These are phyloP conservation scores for Cataglyphis rosenhaueri DNA, from an alignment of 2,888 invertebrate genomes.

Conservation along the genomic window DNA sequence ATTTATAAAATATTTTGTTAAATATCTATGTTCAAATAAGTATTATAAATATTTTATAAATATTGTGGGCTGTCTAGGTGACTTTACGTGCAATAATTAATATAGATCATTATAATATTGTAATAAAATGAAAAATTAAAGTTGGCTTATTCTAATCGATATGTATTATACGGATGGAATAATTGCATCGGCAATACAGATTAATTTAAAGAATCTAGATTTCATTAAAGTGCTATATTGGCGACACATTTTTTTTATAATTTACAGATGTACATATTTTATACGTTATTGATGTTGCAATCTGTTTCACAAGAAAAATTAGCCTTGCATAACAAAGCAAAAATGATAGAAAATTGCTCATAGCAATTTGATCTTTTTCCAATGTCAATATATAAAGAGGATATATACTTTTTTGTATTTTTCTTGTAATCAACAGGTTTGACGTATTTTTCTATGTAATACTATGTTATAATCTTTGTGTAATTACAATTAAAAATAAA, in stretches of 20 bases:
- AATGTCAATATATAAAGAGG: neutral
- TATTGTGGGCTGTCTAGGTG: too few species aligned
- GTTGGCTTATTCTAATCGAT: neutral
- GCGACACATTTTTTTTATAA: too few species aligned
- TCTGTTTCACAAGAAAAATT: neutral
- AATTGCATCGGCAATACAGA: neutral
- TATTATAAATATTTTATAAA: too few species aligned
- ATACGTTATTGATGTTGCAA: neutral
- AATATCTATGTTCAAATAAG: too few species aligned
- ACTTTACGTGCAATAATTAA: neutral
- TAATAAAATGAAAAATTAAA: neutral
- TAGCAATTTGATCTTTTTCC: neutral
- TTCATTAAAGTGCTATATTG: neutral
- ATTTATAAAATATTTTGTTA: too few species aligned
- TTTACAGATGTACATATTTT: neutral
- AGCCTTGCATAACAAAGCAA: neutral
- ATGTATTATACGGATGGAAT: neutral
- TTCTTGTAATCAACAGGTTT: neutral
- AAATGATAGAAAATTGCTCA: neutral
- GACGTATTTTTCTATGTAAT: neutral
- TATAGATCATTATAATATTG: neutral
- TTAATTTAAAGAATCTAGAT: neutral
- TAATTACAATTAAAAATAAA: neutral
- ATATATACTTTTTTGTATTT: neutral
- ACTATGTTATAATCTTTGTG: neutral